Base-by-base conservation (phyloP, 1,140 invertebrate species). In the Drosophila persimilis region DNA sequence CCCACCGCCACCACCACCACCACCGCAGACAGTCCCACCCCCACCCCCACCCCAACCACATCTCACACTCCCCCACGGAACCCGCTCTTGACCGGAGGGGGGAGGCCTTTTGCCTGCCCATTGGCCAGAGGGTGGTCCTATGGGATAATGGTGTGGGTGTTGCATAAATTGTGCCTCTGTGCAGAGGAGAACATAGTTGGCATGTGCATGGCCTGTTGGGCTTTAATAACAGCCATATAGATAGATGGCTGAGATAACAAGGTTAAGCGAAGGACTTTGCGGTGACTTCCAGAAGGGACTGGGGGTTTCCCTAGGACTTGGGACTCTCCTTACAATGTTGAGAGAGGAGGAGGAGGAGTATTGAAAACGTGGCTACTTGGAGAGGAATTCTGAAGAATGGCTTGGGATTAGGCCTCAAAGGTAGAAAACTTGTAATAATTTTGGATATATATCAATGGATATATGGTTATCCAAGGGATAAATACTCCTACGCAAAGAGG, bases 171-270 rank as follows among this genome's bases (percentile, higher is more conserved):
- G 45, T 13, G 7, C 13, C 24, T 51, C 24, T 51, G 15, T 6
- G 5, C 4, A 13, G 31, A 7, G 15, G 24, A 39, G 31, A 17
- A 24, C 24, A 26, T 20, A 44, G 15, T 65, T 74, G 71, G 70
- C 71, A 71, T 80, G 74, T 80, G 62, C 72, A 74, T 58, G 71
- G 70, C 61, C 62, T 74, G 72, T 46, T 75, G 72, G 62, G 72
- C 72, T 75, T 75, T 74, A 66, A 74, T 59, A 74, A 59, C 71
- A 46, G 50, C 31, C 54, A 56, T 75, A 75, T 60, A 86, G 81
- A 77, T 85, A 77, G 80, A 80, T 77, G 81, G 69, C 69, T 43
- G 22, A 70, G 80, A 85, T 86, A 86, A 24, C 59, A 48, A 69
- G 80, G 80, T 85, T 80, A 67, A 59, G 62, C 48, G 66, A 67